Evolutionary conservation across 2,888 invertebrate species (phyloP), one percentile per base, ranked within the genome.

Genomic region (Drosophila tripunctata): DNA sequence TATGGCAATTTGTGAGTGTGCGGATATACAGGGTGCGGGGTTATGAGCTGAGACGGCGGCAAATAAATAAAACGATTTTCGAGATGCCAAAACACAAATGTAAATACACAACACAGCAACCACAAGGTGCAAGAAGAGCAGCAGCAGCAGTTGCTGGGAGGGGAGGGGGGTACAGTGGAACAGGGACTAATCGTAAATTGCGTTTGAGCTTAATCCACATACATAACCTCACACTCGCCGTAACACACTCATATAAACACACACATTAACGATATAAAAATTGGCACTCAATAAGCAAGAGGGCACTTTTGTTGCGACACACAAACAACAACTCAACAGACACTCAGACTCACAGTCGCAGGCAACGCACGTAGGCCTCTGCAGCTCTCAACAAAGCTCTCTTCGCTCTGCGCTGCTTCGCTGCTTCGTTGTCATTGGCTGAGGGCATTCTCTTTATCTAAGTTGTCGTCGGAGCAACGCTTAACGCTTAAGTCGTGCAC

Each of bases 31-130:
- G 15, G 19, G 10, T 15, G 21, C 3, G 8, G 31, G 40, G 15
- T 31, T 38, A 33, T 55, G 48, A 47, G 24, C 44, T 35, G 51
- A n/a, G 54, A 64, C 38, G 63, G 65, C 50, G 60, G 70, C 70
- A 86, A 74, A 74, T 79, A 81, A 86, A 86, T 86, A 81, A 86
- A 83, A 77, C 80, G 86, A 74, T 81, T 86, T 69, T 38, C n/a
- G n/a, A 64, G 74, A 44, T 54, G 56, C 73, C 69, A 63, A 66
- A 69, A 15, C 58, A 61, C 54, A 68, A 76, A 79, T 79, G 75
- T 70, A 86, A 79, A 83, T 62, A 82, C 66, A 22, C n/a, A n/a
- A n/a, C n/a, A n/a, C n/a, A n/a, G n/a, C n/a, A 57, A 63, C 57
- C 43, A 38, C 57, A 73, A 82, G 83, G 74, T 82, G 67, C 41